Evolutionary conservation across 1,140 invertebrate species (phyloP).

Genomic region (Pseudomyrmex concolor): DNA sequence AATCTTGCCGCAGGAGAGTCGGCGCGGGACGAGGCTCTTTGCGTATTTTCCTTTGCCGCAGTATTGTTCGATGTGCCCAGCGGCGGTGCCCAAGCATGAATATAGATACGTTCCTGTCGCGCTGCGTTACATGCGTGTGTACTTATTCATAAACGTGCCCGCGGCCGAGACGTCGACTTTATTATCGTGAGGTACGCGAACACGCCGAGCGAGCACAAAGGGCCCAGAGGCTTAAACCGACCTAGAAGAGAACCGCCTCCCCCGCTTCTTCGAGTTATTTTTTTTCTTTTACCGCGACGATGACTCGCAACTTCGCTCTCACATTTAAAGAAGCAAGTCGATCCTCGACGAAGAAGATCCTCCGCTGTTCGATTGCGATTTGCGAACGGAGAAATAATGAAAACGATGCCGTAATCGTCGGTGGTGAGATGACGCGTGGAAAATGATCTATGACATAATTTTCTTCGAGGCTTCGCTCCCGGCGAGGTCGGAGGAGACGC

Average conservation of each 20-base stretch:
- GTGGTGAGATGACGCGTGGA: constrained; percentile 28
- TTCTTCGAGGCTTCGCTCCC: constrained; percentile 26
- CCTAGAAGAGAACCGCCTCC: constrained; percentile 46
- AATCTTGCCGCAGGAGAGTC: constrained; percentile 36
- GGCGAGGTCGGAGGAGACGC: constrained; percentile 24
- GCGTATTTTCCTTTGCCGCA: constrained; percentile 4
- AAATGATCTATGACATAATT: constrained; percentile 63
- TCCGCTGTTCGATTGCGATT: background rate
- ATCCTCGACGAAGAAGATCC: background rate
- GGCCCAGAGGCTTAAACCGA: constrained; percentile 50
- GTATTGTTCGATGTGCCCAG: constrained; percentile 55
- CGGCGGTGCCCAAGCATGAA: constrained; percentile 51
- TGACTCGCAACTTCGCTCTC: constrained; percentile 63
- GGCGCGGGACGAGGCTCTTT: background rate
- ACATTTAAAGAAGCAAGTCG: background rate
- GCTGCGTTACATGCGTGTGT: constrained; percentile 50
- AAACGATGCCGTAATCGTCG: constrained; percentile 40
- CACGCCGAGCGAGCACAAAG: constrained; percentile 66
- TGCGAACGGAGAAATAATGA: constrained; percentile 7
- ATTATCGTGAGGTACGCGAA: constrained; percentile 66
- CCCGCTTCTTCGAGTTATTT: constrained; percentile 50
- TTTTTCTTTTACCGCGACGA: constrained; percentile 33
- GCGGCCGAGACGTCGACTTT: constrained; percentile 67
- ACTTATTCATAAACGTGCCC: constrained; percentile 70
- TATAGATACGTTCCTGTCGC: constrained; percentile 58